phyloP scores from a whole-genome alignment of 1,140 invertebrate genomes.

The Bombus balteatus region DNA sequence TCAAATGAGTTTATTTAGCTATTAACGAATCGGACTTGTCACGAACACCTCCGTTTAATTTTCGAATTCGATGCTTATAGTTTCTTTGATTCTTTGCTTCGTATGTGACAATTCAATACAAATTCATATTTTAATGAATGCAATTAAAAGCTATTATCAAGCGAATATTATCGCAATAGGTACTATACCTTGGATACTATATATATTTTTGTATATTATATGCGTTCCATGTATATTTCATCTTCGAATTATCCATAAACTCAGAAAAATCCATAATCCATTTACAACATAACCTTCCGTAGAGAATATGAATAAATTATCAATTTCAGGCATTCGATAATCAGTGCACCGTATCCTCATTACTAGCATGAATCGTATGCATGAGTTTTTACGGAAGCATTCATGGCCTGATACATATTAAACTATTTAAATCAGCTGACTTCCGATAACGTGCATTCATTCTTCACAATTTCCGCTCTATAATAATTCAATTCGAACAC shows the following conservation, averaged over 20 bases:
- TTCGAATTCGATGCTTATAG: too few species aligned
- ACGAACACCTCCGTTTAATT: background rate
- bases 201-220: too few species aligned
- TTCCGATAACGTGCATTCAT: background rate
- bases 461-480: background rate
- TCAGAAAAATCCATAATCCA: too few species aligned
- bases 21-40: background rate
- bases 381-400: background rate
- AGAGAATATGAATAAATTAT: background rate
- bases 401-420: slow-evolving; percentile 20
- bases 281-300: too few species aligned
- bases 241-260: too few species aligned
- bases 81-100: too few species aligned
- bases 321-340: background rate
- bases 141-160: too few species aligned
- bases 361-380: background rate
- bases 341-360: background rate
- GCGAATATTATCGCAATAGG: too few species aligned
- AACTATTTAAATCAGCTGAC: slow-evolving; percentile 28
- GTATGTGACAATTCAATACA: too few species aligned
- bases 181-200: too few species aligned
- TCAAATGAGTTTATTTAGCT: background rate
- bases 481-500: background rate
- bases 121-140: too few species aligned
- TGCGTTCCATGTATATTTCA: too few species aligned